Conservation (phyloP, 2,797 vertebrate species). For the Sebastes oblongus region DNA sequence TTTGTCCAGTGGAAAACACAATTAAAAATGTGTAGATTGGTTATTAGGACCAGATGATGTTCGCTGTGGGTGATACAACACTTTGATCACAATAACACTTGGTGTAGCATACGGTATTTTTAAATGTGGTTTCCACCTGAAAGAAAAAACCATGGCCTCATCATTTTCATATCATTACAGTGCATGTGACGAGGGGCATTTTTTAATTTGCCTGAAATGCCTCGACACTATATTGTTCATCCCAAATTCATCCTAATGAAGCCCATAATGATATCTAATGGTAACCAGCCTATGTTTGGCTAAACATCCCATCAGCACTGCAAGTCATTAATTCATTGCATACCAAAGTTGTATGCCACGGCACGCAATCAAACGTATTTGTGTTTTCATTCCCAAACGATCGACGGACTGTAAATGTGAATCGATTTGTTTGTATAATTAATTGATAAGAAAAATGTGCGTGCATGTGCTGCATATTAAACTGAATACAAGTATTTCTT, state of each 20-base stretch:
- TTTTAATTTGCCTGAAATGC: slow-evolving; percentile 71
- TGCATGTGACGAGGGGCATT: slow-evolving; percentile 76
- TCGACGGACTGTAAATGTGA: slow-evolving; percentile 24
- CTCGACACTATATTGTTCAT: slow-evolving; percentile 52
- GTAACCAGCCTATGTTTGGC: slow-evolving; percentile 48
- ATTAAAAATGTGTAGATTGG: slow-evolving; percentile 55
- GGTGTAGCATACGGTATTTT: slow-evolving; percentile 10
- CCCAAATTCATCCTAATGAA: slow-evolving; percentile 66
- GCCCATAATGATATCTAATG: slow-evolving; percentile 37
- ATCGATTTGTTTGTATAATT: slow-evolving; percentile 28
- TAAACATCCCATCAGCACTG: slow-evolving; percentile 68
- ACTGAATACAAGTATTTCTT: background rate
- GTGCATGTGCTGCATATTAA: slow-evolving; percentile 36
- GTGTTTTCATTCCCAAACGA: slow-evolving; percentile 64
- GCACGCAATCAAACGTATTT: slow-evolving; percentile 76
- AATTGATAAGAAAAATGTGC: background rate
- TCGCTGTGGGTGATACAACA: background rate
- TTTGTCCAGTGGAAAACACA: slow-evolving; percentile 74
- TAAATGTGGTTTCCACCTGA: slow-evolving; percentile 68
- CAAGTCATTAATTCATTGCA: slow-evolving; percentile 78
- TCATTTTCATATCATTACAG: slow-evolving; percentile 77
- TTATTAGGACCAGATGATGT: background rate
- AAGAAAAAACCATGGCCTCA: slow-evolving; percentile 75
- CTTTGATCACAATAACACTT: background rate
- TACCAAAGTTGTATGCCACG: slow-evolving; percentile 85